Evolutionary conservation across 2,888 invertebrate genomes (phyloP), one percentile per base, ranked within the genome.

Genomic region (Altica lythri): DNA sequence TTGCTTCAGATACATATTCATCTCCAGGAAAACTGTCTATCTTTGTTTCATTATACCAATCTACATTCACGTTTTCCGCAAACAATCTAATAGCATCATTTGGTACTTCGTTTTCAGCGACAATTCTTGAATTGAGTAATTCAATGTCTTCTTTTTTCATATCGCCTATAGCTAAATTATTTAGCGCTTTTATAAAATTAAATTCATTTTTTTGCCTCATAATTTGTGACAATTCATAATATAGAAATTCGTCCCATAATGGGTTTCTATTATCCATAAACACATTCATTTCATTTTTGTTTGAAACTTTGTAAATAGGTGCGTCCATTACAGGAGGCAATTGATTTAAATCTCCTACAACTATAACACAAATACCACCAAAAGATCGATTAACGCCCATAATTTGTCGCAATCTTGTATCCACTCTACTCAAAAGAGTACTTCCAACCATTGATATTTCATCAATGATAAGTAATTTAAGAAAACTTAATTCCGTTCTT

Each of bases 391-490:
- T 25, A 17, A 10, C n/a, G 10, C 35, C 22, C 22, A 48, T 22
- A n/a, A 50, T 43, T 50, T 50, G 50, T 14, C 38, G 19, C 14
- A 50, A 35, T 19, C 47, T 38, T 4, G 27, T 19, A 14, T 47
- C 27, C 4, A 47, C 27, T 6, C 17, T 9, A 18, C 29, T 22
- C 5, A 50, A 32, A 43, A 50, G 44, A n/a, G n/a, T n/a, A n/a
- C n/a, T n/a, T n/a, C n/a, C n/a, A n/a, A n/a, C n/a, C n/a, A 17
- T 34, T 8, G 54, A 54, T 37, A 50, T 34, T 30, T 48, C 49
- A 34, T 54, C 54, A 9, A 54, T 50, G 6, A n/a, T n/a, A n/a
- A 54, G 27, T 2, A 50, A 25, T 30, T 50, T 54, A 30, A 50
- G 22, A 30, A 50, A 30, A 17, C 13, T 14, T 22, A 54, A 32